phyloP scores from a whole-genome alignment of 2,797 vertebrate species.

The Spheniscus humboldti region DNA sequence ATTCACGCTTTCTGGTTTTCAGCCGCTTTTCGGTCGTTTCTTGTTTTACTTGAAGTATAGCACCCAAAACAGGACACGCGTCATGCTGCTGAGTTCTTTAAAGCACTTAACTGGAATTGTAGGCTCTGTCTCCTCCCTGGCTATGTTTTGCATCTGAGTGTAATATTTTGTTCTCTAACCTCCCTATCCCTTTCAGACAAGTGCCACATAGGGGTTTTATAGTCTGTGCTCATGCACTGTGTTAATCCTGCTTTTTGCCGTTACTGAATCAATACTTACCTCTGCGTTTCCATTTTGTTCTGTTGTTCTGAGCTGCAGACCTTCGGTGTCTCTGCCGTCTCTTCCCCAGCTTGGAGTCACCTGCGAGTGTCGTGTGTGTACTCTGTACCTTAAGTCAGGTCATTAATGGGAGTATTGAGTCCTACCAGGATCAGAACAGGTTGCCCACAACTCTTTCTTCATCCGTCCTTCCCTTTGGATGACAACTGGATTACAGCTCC shows the following conservation, averaged over 20 bases:
- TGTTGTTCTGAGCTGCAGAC: background rate
- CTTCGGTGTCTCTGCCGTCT: background rate
- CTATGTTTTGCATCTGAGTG: background rate
- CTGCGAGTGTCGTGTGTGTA: too few relatives aligned
- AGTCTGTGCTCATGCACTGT: fast-evolving
- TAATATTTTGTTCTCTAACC: background rate
- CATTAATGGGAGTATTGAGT: background rate
- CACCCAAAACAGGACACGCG: fast-evolving
- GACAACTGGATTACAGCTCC: background rate
- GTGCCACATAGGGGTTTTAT: fast-evolving
- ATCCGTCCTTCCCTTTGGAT: background rate
- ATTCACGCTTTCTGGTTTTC: background rate
- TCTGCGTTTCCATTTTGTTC: background rate
- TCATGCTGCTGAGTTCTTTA: background rate
- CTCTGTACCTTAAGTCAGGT: background rate
- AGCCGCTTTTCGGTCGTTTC: background rate
- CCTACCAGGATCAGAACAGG: background rate
- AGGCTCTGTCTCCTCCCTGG: background rate
- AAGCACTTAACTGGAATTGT: background rate
- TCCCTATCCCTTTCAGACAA: background rate
- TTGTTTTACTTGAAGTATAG: background rate
- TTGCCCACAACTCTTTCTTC: background rate
- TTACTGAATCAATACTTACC: background rate
- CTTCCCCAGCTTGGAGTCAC: background rate
- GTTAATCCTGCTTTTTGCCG: background rate